Percentiles rank a stretch among this genome's conserved stretches.
phyloP scores from a whole-genome alignment of 2,888 invertebrate species.

The Ochropacha duplaris region DNA sequence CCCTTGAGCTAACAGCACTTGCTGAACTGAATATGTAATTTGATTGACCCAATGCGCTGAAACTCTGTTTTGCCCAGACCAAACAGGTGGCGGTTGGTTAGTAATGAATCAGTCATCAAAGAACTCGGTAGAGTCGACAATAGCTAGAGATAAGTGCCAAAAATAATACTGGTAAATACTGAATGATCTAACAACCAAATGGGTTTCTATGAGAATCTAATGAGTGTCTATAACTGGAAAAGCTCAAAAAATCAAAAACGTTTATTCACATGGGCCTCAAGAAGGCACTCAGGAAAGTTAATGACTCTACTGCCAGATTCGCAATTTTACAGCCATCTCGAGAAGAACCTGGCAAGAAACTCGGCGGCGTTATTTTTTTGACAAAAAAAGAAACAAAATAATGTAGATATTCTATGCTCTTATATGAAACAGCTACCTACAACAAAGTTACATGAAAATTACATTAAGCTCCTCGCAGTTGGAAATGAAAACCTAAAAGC shows the following conservation, averaged over 20 bases:
- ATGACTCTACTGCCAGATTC: too few relatives aligned
- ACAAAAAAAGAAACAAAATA: too few relatives aligned
- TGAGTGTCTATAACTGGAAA: too few relatives aligned
- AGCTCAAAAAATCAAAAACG: too few relatives aligned
- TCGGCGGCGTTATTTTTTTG: too few relatives aligned
- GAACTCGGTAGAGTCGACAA: not conserved
- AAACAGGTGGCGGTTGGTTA: not conserved
- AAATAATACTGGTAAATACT: not conserved
- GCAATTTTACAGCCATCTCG: too few relatives aligned
- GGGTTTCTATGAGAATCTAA: not conserved
- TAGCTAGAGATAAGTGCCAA: not conserved
- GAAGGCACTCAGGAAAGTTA: too few relatives aligned
- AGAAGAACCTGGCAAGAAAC: too few relatives aligned
- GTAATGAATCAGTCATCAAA: not conserved
- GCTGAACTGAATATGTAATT: not conserved
- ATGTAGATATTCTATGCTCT: too few relatives aligned
- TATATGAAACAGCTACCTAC: not conserved
- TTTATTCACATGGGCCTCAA: too few relatives aligned
- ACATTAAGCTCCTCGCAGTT: conserved; percentile 2
- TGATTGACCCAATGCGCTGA: not conserved
- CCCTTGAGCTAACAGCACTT: not conserved
- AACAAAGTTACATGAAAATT: not conserved
- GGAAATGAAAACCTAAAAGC: conserved; percentile 17
- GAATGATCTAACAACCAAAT: not conserved
- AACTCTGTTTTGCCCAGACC: not conserved